Evolutionary conservation across 2,888 invertebrate species (phyloP).

Genomic region (Meliscaeva auricollis): DNA sequence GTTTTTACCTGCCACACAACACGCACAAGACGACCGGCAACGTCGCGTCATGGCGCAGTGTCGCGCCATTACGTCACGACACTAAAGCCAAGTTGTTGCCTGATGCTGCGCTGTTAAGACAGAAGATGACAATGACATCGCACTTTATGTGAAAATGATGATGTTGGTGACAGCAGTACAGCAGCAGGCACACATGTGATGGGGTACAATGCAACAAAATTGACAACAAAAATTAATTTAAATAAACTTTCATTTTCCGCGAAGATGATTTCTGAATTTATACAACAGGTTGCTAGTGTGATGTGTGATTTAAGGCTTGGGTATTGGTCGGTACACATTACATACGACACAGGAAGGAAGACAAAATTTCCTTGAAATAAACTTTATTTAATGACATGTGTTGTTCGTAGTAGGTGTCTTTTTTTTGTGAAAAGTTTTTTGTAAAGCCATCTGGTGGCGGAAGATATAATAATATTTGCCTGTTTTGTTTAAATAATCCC

Average conservation of each 20-base stretch:
- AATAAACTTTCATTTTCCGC: conserved; percentile 62
- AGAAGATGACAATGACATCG: conserved; percentile 22
- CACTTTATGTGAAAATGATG: conserved; percentile 2
- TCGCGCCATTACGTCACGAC: not conserved
- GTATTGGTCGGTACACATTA: not conserved
- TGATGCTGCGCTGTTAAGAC: not conserved
- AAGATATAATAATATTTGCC: not conserved
- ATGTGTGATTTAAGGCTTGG: conserved; percentile 1
- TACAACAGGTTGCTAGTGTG: not conserved
- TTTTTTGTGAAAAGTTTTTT: not conserved
- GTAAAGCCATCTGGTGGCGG: conserved; percentile 2
- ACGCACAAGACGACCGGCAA: not conserved
- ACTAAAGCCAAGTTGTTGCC: conserved; percentile 27
- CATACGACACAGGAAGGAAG: conserved; percentile 14
- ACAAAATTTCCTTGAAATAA: not conserved
- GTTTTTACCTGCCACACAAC: conserved; percentile 21
- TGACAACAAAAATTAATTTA: conserved; percentile 40
- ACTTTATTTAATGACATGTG: conserved; percentile 7
- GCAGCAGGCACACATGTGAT: too few species aligned
- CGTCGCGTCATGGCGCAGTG: not conserved
- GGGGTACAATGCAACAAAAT: conserved; percentile 41
- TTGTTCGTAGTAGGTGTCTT: not conserved
- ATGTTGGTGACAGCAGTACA: conserved; percentile 32
- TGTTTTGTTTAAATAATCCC: not conserved
- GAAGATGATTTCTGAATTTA: conserved; percentile 53